phyloP scores from a whole-genome alignment of 2,113 vertebrate species.

The Columba livia region DNA sequence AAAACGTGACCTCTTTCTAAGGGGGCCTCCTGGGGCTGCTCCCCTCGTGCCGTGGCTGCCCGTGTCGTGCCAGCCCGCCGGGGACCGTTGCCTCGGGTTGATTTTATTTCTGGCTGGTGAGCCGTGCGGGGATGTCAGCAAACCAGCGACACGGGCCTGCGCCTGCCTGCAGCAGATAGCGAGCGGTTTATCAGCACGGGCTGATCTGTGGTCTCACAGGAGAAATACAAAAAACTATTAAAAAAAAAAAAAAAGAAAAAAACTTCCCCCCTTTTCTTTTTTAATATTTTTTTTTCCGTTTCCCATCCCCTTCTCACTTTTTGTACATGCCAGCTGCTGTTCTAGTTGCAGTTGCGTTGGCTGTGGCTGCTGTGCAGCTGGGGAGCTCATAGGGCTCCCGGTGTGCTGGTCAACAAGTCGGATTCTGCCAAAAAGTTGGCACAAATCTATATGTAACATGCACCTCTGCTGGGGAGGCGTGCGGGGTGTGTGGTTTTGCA shows the following conservation, averaged over 20 bases:
- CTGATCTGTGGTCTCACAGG: slow-evolving; percentile 46
- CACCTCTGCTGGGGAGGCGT: fast-evolving
- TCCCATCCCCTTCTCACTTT: background rate
- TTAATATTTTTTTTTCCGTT: background rate
- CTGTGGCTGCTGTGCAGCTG: background rate
- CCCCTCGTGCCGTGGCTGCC: background rate
- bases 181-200: background rate
- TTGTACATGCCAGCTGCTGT: background rate
- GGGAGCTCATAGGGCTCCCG: fast-evolving
- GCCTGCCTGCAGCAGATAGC: slow-evolving; percentile 51
- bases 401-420: background rate
- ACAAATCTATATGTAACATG: fast-evolving
- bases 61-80: background rate
- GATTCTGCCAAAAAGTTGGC: background rate
- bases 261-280: background rate
- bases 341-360: background rate
- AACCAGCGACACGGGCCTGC: background rate
- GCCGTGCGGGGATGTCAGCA: fast-evolving
- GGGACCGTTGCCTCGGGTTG: background rate
- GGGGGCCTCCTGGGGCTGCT: background rate
- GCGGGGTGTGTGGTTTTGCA: fast-evolving
- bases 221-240: no score
- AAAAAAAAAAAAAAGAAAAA: no score
- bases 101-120: background rate
- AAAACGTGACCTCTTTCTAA: background rate